Evolutionary conservation across 1,140 invertebrate species (phyloP).

Genomic region (Elysia chlorotica): DNA sequence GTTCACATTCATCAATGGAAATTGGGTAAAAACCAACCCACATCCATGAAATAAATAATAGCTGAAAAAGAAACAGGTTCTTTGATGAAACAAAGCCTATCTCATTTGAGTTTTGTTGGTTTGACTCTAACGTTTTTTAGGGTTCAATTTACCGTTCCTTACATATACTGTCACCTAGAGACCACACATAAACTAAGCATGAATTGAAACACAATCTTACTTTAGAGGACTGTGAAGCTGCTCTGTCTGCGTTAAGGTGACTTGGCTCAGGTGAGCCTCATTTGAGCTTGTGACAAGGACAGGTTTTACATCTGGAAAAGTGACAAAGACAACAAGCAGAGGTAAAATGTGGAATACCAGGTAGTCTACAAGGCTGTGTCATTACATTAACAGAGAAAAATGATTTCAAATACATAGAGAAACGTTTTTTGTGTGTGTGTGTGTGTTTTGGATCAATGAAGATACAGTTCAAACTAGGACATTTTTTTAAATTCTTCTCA

Average conservation of each 20-base stretch:
- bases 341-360: too few species aligned
- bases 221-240: constrained; percentile 11
- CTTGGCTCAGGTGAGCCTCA: not conserved
- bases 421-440: too few species aligned
- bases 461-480: too few species aligned
- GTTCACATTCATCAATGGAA: too few species aligned
- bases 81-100: too few species aligned
- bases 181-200: not conserved
- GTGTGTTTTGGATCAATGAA: too few species aligned
- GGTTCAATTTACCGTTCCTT: not conserved
- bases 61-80: too few species aligned
- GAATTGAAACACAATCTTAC: not conserved
- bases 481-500: too few species aligned
- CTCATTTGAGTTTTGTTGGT: too few species aligned
- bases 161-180: not conserved
- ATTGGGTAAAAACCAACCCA: too few species aligned
- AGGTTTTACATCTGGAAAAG: not conserved
- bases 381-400: not conserved
- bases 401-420: not conserved
- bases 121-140: not conserved
- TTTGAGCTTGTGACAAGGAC: constrained; percentile 6
- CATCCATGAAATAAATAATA: too few species aligned
- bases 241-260: not conserved
- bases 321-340: too few species aligned
- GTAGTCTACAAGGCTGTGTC: not conserved